A percentile compares a stretch with the other conserved stretches of the same genome.
Conservation (phyloP, 2,113 vertebrate genomes). For the Gadus chalcogrammus region DNA sequence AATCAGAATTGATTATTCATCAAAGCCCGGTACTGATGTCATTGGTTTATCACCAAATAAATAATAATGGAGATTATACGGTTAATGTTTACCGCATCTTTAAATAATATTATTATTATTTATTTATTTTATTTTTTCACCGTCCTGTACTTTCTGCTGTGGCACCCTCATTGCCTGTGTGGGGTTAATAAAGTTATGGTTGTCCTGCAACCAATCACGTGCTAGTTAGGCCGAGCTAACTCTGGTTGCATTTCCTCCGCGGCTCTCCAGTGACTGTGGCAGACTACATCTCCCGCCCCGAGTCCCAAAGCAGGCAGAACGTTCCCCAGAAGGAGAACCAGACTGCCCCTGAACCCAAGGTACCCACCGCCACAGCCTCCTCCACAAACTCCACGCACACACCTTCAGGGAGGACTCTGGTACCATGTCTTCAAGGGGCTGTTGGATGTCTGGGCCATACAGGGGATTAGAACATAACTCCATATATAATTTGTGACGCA, state of each 20-base stretch:
- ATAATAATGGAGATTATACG: no score
- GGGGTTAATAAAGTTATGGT: background rate
- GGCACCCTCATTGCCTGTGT: no score
- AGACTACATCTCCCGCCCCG: constrained; percentile 88
- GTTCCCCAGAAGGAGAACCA: constrained; percentile 73
- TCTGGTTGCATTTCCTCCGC: constrained; percentile 12
- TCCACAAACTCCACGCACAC: background rate
- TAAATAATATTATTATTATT: no score
- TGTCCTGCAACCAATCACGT: background rate
- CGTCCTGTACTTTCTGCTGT: no score
- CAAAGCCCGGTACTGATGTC: no score
- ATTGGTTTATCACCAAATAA: no score
- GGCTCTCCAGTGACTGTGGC: constrained; percentile 80
- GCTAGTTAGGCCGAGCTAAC: background rate
- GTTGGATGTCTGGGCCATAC: background rate
- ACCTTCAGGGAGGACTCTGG: background rate
- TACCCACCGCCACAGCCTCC: constrained; percentile 25
- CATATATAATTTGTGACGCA: constrained; percentile 12
- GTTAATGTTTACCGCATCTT: no score
- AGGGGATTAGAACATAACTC: no score
- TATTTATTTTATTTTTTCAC: no score
- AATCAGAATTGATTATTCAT: no score
- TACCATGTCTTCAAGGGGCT: background rate
- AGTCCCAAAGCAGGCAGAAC: constrained; percentile 89
- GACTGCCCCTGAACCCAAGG: constrained; percentile 67